Conservation (phyloP, 2,113 vertebrate species). For the Lynx canadensis region DNA sequence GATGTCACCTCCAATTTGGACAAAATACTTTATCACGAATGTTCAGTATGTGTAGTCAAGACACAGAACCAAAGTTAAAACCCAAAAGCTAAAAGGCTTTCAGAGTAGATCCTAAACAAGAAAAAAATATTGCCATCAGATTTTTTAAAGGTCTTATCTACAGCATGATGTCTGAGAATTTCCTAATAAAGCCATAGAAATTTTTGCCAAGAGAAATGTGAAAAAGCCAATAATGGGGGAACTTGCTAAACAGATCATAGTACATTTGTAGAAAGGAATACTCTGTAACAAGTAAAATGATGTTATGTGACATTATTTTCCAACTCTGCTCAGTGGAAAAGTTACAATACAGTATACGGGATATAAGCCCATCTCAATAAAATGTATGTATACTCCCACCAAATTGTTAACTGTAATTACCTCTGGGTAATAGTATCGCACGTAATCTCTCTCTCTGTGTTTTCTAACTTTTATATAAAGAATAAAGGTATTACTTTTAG, state of each 20-base stretch:
- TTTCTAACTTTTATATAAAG: slow-evolving; percentile 17
- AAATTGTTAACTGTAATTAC: neutral
- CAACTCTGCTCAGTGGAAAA: neutral
- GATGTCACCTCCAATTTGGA: slow-evolving; percentile 17
- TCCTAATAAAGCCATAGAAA: neutral
- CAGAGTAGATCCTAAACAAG: neutral
- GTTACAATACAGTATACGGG: neutral
- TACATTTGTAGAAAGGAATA: neutral
- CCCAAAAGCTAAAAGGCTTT: neutral
- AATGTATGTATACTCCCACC: neutral
- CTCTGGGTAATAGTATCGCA: neutral
- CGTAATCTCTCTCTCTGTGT: neutral
- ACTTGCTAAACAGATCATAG: neutral
- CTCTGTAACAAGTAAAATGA: neutral
- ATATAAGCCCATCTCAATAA: neutral
- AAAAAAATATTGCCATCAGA: neutral
- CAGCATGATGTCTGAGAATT: neutral
- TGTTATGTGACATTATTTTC: neutral
- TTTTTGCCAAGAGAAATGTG: neutral
- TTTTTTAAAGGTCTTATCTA: neutral
- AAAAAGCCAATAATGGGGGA: neutral
- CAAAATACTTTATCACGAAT: slow-evolving; percentile 44
- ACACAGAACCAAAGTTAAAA: slow-evolving; percentile 13
- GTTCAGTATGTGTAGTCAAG: neutral
- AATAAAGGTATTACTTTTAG: neutral